Base-by-base conservation (phyloP, 1,140 invertebrate species). In the Trichomalopsis sarcophagae region DNA sequence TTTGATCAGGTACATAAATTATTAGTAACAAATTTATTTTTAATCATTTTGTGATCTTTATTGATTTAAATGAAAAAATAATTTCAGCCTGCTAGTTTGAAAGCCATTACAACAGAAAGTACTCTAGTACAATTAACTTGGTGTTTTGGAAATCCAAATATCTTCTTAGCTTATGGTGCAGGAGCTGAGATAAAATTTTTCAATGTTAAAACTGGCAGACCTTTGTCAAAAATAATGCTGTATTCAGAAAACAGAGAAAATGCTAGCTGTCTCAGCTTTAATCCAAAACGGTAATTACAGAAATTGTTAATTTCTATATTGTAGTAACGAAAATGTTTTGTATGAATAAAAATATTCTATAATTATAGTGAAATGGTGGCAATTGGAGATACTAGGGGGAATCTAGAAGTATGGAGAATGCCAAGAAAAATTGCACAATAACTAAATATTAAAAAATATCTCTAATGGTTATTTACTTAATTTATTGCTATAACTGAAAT, bases 361-460 rank as follows among this genome's bases (percentile, higher is more conserved):
- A 23, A 55, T 62, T 78, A 30, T 30, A 78, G 44, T 21, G 50
- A 78, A 78, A 78, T 78, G 76, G 44, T 78, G n/a, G 50, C 50
- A 23, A 78, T 92, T 78, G 91, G 91, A 10, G 90, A 91, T 79
- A 89, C 89, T 0, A 21, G 85, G 21, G 92, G 90, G 66, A 88
- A 85, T 30, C 55, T 93, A 75, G 92, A 92, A 90, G 87, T 93
- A 66, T 93, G 92, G 92, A 92, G 90, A 89, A 89, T 92, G 86
- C 91, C 92, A 81, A 80, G 78, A 44, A 80, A 40, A 55, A 11
- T 80, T 3, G 13, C 76, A 13, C 88, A 90, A 62, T 89, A 90
- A 50, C 88, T 87, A 13, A 21, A 21, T 62, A 6, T 7, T n/a
- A 62, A 50, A 62, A 62, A 2, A 21, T 7, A n/a, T 62, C 17